Evolutionary conservation across 1,140 invertebrate genomes (phyloP).

Genomic region (Trachymyrmex septentrionalis): DNA sequence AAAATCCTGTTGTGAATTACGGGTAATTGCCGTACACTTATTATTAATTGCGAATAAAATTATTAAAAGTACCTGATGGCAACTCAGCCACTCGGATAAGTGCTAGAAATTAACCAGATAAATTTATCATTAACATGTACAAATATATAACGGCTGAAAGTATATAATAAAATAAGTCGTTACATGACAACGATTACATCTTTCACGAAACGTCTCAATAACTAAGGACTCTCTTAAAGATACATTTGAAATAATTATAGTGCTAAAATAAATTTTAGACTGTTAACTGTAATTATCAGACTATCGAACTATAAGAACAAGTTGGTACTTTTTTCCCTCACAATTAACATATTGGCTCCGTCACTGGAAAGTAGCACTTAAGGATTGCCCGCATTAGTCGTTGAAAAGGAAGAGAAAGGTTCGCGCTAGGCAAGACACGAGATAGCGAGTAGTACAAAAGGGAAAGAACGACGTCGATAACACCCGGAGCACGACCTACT

Average conservation of each 20-base stretch:
- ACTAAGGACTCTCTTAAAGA: background rate
- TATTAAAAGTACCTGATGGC: background rate
- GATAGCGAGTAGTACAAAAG: slow-evolving; percentile 49
- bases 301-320: background rate
- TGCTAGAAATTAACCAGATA: slow-evolving; percentile 28
- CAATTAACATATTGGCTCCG: slow-evolving; percentile 50
- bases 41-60: slow-evolving; percentile 44
- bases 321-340: background rate
- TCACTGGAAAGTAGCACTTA: slow-evolving; percentile 36
- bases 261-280: background rate
- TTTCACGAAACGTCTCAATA: background rate
- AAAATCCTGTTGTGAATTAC: slow-evolving; percentile 55
- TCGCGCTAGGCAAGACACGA: slow-evolving; percentile 45
- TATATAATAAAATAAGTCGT: background rate
- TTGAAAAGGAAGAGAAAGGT: slow-evolving; percentile 54
- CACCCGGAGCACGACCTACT: slow-evolving; percentile 67
- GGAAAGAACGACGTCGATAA: slow-evolving; percentile 49
- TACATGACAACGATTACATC: background rate
- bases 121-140: slow-evolving; percentile 6
- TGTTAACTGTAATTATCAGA: background rate
- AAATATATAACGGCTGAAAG: background rate
- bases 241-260: background rate
- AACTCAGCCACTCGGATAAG: background rate
- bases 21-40: slow-evolving; percentile 47
- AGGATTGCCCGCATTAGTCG: slow-evolving; percentile 32